A percentile compares a stretch with the other conserved stretches of the same genome.
These are phyloP conservation scores for Virgularia gustaviana DNA, from an alignment of 92 coral and sea anemone genomes.

Conservation along the genomic window DNA sequence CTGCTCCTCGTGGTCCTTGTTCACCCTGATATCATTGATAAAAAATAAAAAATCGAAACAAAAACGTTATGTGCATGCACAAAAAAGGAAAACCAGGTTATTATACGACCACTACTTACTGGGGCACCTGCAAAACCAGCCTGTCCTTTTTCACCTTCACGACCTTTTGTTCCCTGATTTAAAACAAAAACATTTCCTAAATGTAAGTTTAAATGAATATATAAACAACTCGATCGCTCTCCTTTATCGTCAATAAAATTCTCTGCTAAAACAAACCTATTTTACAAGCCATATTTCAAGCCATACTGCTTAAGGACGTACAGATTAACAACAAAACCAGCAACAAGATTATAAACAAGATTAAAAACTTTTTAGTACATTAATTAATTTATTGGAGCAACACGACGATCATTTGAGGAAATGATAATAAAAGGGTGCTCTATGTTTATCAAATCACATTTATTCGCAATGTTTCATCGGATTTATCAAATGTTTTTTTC, in stretches of 20 bases:
- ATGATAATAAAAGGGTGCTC: no score
- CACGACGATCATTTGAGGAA: no score
- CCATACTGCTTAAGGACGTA: no score
- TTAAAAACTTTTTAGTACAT: no score
- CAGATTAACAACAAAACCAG: no score
- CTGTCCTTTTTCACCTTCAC: slow-evolving; percentile 4
- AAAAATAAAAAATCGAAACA: not conserved
- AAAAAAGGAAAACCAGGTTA: not conserved
- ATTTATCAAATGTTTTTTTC: no score
- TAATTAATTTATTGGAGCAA: no score
- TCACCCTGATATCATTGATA: slow-evolving; percentile 2
- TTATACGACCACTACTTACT: not conserved
- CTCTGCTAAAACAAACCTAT: no score
- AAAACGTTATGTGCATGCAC: not conserved
- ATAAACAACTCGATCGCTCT: not conserved
- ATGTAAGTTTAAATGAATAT: not conserved
- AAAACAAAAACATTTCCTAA: not conserved
- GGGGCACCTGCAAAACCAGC: slow-evolving; percentile 18
- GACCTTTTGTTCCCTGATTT: slow-evolving; percentile 19
- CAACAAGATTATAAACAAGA: no score
- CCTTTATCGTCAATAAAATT: not conserved
- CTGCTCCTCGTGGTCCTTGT: slow-evolving; percentile 30
- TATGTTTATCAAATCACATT: no score
- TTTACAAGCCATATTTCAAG: no score
- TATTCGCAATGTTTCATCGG: no score